These are phyloP conservation scores for Sceloporus undulatus DNA, from an alignment of 2,113 vertebrate species.

Conservation along the genomic window DNA sequence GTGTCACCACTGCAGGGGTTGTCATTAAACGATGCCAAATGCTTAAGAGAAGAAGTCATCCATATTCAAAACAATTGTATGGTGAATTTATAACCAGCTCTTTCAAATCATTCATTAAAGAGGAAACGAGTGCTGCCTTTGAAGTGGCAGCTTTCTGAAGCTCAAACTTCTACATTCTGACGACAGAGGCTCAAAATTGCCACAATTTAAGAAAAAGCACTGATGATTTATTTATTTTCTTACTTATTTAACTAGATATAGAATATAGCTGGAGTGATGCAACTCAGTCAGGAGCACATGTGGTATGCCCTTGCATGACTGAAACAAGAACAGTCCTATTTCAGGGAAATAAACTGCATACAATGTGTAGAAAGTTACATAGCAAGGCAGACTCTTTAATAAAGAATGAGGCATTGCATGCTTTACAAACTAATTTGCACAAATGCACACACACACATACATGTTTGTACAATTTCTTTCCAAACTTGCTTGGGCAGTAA, in stretches of 20 bases:
- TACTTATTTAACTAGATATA: constrained; percentile 44
- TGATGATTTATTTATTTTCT: constrained; percentile 54
- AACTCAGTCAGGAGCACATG: constrained; percentile 35
- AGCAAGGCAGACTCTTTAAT: constrained; percentile 6
- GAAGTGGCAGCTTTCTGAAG: constrained; percentile 64
- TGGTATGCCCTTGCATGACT: constrained; percentile 52
- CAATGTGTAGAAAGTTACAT: constrained; percentile 39
- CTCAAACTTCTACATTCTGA: constrained; percentile 60
- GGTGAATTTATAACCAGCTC: constrained; percentile 72
- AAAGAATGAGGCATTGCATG: constrained; percentile 7
- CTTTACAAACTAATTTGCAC: constrained; percentile 22
- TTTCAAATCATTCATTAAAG: constrained; percentile 64
- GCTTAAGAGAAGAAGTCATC: constrained; percentile 69
- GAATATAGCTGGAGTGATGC: neutral
- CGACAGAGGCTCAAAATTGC: constrained; percentile 42
- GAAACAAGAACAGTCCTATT: constrained; percentile 43
- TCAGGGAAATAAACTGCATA: constrained; percentile 41
- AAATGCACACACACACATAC: neutral
- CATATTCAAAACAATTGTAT: constrained; percentile 63
- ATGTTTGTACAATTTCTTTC: neutral
- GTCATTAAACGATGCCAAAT: constrained; percentile 64
- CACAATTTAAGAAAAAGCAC: constrained; percentile 64
- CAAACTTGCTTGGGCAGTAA: neutral
- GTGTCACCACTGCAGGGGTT: constrained; percentile 62
- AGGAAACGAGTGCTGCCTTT: constrained; percentile 50